phyloP scores from a whole-genome alignment of 2,113 vertebrate genomes.

The Dryoscopus gambensis region DNA sequence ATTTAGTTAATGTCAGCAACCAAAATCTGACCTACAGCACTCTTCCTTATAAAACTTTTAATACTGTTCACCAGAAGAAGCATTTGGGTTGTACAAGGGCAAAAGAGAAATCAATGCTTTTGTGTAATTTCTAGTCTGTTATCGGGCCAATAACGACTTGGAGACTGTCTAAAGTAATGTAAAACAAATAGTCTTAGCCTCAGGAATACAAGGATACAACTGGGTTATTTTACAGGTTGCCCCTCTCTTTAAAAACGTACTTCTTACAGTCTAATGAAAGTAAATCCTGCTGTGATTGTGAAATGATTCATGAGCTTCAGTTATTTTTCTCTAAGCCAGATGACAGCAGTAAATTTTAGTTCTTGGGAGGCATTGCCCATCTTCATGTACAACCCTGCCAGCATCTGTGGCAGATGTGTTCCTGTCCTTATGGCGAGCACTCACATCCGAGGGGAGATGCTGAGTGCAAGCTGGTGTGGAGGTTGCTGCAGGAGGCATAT shows the following conservation, averaged over 20 bases:
- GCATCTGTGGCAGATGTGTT: neutral
- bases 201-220: neutral
- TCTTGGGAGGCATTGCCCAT: neutral
- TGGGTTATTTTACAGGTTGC: neutral
- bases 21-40: neutral
- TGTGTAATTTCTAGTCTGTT: neutral
- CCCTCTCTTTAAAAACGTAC: neutral
- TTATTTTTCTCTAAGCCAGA: neutral
- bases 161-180: neutral
- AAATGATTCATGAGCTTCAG: neutral
- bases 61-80: neutral
- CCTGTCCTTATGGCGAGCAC: fast-evolving
- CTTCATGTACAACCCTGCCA: neutral
- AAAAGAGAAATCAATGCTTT: neutral
- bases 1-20: neutral
- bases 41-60: neutral
- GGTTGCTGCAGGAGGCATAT: neutral
- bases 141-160: neutral
- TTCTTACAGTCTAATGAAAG: fast-evolving
- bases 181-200: neutral
- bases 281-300: neutral
- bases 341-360: neutral
- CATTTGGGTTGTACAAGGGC: neutral
- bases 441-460: fast-evolving
- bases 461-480: fast-evolving